phyloP scores from a whole-genome alignment of 2,797 vertebrate species.

The Acanthurus lineatus region DNA sequence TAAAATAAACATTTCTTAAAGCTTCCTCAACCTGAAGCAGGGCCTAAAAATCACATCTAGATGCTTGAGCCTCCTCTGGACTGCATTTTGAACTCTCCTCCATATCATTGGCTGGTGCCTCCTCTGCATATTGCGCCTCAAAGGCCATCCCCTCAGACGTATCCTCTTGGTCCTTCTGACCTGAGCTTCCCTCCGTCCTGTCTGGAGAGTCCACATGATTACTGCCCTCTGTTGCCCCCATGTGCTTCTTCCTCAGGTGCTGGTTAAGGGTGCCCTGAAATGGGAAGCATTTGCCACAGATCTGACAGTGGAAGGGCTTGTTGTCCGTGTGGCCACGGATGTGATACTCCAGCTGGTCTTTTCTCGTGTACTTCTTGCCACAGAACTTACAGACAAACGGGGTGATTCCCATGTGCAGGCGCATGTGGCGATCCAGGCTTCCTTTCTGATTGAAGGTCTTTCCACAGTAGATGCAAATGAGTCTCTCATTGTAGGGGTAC shows the following conservation, averaged over 20 bases:
- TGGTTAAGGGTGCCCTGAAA: slow-evolving; percentile 99
- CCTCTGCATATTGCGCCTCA: slow-evolving; percentile 84
- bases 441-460: slow-evolving; percentile 99
- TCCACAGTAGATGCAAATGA: slow-evolving; percentile 98
- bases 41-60: slow-evolving; percentile 86
- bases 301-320: slow-evolving; percentile 98
- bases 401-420: slow-evolving; percentile 99
- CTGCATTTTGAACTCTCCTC: slow-evolving; percentile 85
- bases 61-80: slow-evolving; percentile 83
- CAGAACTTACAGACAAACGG: slow-evolving; percentile 99
- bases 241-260: slow-evolving; percentile 99
- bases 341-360: slow-evolving; percentile 99
- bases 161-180: slow-evolving; percentile 91
- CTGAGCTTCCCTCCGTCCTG: slow-evolving; percentile 88
- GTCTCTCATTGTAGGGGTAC: slow-evolving; percentile 96
- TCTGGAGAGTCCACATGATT: slow-evolving; percentile 93
- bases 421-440: slow-evolving; percentile 98
- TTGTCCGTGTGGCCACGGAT: slow-evolving; percentile 99
- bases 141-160: slow-evolving; percentile 90
- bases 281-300: slow-evolving; percentile 99
- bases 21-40: slow-evolving; percentile 83
- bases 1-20: slow-evolving; percentile 81
- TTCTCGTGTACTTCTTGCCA: slow-evolving; percentile 98
- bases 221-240: slow-evolving; percentile 88
- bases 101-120: slow-evolving; percentile 79